Base-by-base conservation (phyloP, 1,140 invertebrate genomes). In the Ceratosolen solmsi region DNA sequence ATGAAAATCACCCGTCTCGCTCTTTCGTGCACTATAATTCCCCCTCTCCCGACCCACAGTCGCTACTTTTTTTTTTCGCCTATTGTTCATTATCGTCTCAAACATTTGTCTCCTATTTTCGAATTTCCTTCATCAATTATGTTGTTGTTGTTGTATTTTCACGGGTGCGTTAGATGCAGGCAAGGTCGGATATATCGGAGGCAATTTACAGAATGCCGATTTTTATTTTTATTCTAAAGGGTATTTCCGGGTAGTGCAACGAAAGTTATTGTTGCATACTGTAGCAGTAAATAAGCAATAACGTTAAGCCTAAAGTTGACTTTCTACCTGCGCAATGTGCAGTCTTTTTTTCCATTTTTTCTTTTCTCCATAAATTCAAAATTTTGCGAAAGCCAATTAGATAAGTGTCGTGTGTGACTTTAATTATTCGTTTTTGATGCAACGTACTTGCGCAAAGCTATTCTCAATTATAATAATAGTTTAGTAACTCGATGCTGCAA, bases 81-180 rank as follows among this genome's bases (percentile, higher is more conserved):
- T 30, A n/a, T 72, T 7, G 17, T 46, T 73, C 33, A 33, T 75
- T 75, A 58, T 75, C 30, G 33, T 30, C 33, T 15, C 22, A 60
- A 0, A 9, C 15, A 36, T 33, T 73, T 4, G 13, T 41, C 36
- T 33, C 73, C 20, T 71, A 58, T 72, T 41, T n/a, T 58, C 3
- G 68, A 82, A 54, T 80, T 72, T 77, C 56, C 54, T 81, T 83
- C 60, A 51, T 81, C 78, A 49, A n/a, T 83, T 74, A 73, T 17
- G 33, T 17, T 63, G 51, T 75, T 80, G 33, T 79, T 73, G 72
- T 80, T 79, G 49, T 79, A 25, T 38, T 80, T 73, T 20, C 54
- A 84, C 78, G 85, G 89, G 83, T 87, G 86, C 86, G 85, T 83
- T 87, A 87, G 75, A 83, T 88, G 74, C 87, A 89, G 84, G 86